Evolutionary conservation across 1,140 invertebrate species (phyloP).

Genomic region (Drosophila repleta): DNA sequence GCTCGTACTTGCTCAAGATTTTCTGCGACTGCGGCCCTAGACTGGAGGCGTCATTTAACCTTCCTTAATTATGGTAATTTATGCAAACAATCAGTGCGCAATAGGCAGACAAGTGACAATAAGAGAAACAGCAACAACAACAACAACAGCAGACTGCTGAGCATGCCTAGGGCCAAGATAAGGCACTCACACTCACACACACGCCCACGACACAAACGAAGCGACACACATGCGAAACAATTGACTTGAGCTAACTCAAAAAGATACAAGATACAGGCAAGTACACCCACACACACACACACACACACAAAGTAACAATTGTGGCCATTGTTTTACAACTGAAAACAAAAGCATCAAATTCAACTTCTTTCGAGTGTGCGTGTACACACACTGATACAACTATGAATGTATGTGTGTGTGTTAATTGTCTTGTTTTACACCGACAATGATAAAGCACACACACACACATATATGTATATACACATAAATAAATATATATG

Average conservation of each 20-base stretch:
- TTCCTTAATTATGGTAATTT: slow-evolving; percentile 80
- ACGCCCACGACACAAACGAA: slow-evolving; percentile 11
- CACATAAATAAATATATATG: slow-evolving; percentile 15
- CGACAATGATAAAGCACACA: slow-evolving; percentile 69
- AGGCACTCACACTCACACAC: slow-evolving; percentile 40
- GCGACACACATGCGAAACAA: slow-evolving; percentile 64
- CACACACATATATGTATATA: slow-evolving; percentile 9
- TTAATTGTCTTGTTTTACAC: slow-evolving; percentile 80
- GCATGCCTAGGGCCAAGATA: slow-evolving; percentile 66
- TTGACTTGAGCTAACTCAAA: slow-evolving; percentile 71
- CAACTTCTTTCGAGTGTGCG: slow-evolving; percentile 57
- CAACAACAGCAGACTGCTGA: slow-evolving; percentile 30
- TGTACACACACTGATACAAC: neutral
- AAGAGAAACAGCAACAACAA: slow-evolving; percentile 34
- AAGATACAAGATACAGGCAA: slow-evolving; percentile 66
- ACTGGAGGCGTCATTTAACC: slow-evolving; percentile 30
- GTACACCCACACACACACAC: neutral
- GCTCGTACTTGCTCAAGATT: slow-evolving; percentile 19
- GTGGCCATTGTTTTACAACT: slow-evolving; percentile 75
- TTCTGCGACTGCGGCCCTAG: neutral
- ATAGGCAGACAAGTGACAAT: slow-evolving; percentile 76
- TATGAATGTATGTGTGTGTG: slow-evolving; percentile 30
- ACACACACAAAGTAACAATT: slow-evolving; percentile 56
- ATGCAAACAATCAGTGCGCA: slow-evolving; percentile 76
- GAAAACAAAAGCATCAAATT: slow-evolving; percentile 77